A percentile compares a stretch with the other conserved stretches of the same genome.
These are phyloP conservation scores for Coremacera marginata DNA, from an alignment of 2,888 invertebrate genomes.

Conservation along the genomic window DNA sequence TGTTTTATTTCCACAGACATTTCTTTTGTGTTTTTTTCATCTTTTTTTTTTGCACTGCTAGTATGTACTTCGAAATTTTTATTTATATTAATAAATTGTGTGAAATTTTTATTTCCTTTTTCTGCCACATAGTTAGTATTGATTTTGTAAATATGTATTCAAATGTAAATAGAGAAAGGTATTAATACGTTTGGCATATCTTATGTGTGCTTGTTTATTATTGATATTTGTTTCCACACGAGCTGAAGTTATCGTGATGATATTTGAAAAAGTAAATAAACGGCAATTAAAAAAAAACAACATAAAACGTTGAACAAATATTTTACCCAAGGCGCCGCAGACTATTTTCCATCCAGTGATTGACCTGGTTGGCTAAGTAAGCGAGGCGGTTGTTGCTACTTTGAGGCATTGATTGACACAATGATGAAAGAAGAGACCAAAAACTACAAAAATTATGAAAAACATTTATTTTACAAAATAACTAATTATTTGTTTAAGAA, in stretches of 20 bases:
- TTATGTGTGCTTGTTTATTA: not conserved
- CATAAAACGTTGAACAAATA: too few relatives aligned
- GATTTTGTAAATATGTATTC: not conserved
- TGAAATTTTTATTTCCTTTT: not conserved
- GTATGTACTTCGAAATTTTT: not conserved
- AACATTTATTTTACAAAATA: not conserved
- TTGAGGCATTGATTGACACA: not conserved
- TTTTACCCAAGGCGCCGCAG: too few relatives aligned
- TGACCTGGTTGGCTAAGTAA: too few relatives aligned
- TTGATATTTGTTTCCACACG: not conserved
- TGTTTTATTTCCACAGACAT: not conserved
- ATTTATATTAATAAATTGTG: not conserved
- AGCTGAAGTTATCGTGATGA: slow-evolving; percentile 1
- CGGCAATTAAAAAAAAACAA: too few relatives aligned
- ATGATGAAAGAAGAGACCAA: not conserved
- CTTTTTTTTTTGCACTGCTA: not conserved
- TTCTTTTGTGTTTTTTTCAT: not conserved
- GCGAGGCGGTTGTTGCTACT: too few relatives aligned
- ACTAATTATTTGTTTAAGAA: too few relatives aligned
- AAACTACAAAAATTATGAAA: not conserved
- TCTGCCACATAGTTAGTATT: not conserved
- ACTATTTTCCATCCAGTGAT: too few relatives aligned
- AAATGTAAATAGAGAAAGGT: not conserved
- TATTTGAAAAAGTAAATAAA: not conserved
- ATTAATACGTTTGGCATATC: not conserved